Evolutionary conservation across 1,140 invertebrate genomes (phyloP).

Genomic region (fruit fly (Drosophila melanogaster)): DNA sequence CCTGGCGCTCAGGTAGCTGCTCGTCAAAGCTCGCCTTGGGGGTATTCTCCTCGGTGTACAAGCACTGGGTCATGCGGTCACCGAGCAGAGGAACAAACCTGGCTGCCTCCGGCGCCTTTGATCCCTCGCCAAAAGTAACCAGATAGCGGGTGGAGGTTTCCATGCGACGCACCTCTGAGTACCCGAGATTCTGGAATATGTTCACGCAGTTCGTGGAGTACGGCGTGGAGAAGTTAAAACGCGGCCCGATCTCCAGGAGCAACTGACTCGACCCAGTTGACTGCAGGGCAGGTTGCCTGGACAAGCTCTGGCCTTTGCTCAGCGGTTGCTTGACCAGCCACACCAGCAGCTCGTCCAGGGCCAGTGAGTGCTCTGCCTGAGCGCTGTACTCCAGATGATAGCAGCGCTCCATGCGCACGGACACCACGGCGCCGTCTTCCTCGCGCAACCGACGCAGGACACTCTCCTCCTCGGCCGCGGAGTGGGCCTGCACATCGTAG

Average conservation of each 20-base stretch:
- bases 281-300: slow-evolving; percentile 83
- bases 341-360: slow-evolving; percentile 87
- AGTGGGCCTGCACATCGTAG: slow-evolving; percentile 58
- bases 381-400: slow-evolving; percentile 89
- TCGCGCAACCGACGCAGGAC: slow-evolving; percentile 46
- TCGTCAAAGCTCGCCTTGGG: slow-evolving; percentile 90
- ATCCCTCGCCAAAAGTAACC: slow-evolving; percentile 86
- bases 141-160: slow-evolving; percentile 93
- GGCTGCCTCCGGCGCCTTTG: slow-evolving; percentile 80
- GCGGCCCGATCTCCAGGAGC: slow-evolving; percentile 90
- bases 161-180: slow-evolving; percentile 90
- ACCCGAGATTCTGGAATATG: slow-evolving; percentile 93
- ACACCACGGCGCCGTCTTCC: slow-evolving; percentile 22
- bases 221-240: slow-evolving; percentile 96
- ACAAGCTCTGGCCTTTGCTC: slow-evolving; percentile 86
- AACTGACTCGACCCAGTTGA: slow-evolving; percentile 16
- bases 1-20: slow-evolving; percentile 87
- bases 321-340: slow-evolving; percentile 89
- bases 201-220: slow-evolving; percentile 98
- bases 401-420: slow-evolving; percentile 90
- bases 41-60: slow-evolving; percentile 89
- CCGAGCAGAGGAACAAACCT: slow-evolving; percentile 88
- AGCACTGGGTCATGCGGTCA: slow-evolving; percentile 92
- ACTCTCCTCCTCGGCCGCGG: slow-evolving; percentile 43
- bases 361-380: slow-evolving; percentile 78